Evolutionary conservation across 1,140 invertebrate species (phyloP).

Genomic region (Aphis gossypii): DNA sequence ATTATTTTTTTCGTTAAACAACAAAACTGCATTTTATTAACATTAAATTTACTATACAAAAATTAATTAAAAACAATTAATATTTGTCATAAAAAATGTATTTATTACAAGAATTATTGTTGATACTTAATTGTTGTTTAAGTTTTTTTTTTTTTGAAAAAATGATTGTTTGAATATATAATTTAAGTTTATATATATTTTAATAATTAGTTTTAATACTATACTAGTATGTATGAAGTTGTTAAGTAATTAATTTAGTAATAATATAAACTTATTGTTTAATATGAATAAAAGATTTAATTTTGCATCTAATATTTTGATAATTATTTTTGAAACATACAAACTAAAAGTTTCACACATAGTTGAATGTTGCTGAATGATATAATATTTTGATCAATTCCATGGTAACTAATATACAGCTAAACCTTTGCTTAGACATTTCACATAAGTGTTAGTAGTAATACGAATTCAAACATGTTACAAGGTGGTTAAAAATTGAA

Average conservation of each 20-base stretch:
- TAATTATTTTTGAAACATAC: not conserved
- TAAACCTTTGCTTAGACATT: not conserved
- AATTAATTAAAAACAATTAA: not conserved
- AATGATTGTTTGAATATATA: not conserved
- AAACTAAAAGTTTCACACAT: not conserved
- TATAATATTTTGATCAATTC: not conserved
- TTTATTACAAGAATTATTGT: not conserved
- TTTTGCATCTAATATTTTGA: not conserved
- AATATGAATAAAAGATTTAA: not conserved
- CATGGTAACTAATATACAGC: not conserved
- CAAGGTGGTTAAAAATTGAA: not conserved
- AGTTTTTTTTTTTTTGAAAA: not conserved
- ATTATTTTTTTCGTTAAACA: not conserved
- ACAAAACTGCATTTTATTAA: constrained; percentile 6
- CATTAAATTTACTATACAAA: not conserved
- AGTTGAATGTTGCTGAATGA: not conserved
- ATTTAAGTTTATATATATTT: constrained; percentile 13
- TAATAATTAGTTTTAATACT: not conserved
- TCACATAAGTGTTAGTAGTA: not conserved
- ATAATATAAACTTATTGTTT: not conserved
- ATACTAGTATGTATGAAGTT: not conserved
- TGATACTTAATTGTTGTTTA: not conserved
- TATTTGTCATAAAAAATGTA: not conserved
- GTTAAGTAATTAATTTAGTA: constrained; percentile 1
- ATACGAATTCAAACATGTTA: not conserved